Evolutionary conservation across 1,140 invertebrate species (phyloP).

Genomic region (Coenobita brevimanus): DNA sequence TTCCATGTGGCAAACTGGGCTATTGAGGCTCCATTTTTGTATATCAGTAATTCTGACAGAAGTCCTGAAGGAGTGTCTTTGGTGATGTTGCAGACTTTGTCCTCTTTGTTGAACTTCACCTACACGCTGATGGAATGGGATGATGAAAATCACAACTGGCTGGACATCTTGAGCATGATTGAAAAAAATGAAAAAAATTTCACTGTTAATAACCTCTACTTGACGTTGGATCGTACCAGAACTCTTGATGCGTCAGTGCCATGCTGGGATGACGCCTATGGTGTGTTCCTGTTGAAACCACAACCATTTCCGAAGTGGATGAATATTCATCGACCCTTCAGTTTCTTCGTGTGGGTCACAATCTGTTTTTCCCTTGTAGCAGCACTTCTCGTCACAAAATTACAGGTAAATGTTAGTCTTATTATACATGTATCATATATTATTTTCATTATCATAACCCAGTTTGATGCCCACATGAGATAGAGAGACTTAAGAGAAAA

Average conservation of each 20-base stretch:
- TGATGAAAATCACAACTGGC: background rate
- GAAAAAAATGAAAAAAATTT: constrained; percentile 1
- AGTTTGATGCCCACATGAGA: too few species aligned
- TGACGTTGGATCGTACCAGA: background rate
- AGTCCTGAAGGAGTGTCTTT: background rate
- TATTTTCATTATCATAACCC: too few species aligned
- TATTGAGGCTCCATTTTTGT: background rate
- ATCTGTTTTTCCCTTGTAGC: background rate
- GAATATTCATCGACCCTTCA: constrained; percentile 4
- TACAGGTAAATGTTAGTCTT: background rate
- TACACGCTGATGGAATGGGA: background rate
- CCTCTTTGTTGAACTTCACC: background rate
- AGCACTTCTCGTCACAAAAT: background rate
- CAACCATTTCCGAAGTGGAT: background rate
- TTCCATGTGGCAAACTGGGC: constrained; percentile 16
- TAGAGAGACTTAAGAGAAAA: too few species aligned
- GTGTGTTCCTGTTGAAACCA: background rate
- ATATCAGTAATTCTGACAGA: background rate
- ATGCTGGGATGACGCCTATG: background rate
- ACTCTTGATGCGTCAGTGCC: background rate
- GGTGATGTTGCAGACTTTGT: background rate
- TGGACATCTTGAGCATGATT: background rate
- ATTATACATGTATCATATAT: too few species aligned
- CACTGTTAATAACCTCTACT: background rate
- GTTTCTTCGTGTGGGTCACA: background rate